Conservation (phyloP, 2,797 vertebrate genomes). For the Furcifer pardalis region DNA sequence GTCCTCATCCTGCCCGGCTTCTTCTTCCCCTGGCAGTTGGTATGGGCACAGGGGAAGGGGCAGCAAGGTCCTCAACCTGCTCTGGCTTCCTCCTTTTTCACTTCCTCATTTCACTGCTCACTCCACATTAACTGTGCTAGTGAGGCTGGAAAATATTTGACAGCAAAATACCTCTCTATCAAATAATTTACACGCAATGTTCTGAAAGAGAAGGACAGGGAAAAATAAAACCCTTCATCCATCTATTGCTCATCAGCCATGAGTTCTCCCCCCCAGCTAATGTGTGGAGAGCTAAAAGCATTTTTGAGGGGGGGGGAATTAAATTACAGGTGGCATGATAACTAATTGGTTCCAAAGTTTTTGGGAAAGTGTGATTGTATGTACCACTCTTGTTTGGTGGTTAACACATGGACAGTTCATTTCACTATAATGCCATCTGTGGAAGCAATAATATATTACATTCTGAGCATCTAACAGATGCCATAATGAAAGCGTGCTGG, state of each 20-base stretch:
- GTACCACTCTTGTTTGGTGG: slow-evolving; percentile 7
- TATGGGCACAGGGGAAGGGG: too few relatives aligned
- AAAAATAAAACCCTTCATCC: background rate
- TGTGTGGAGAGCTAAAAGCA: too few relatives aligned
- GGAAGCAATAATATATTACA: background rate
- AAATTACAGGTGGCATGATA: slow-evolving; percentile 2
- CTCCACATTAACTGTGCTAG: background rate
- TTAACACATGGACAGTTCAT: slow-evolving; percentile 4
- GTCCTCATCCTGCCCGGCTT: too few relatives aligned
- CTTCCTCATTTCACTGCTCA: background rate
- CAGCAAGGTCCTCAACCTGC: too few relatives aligned
- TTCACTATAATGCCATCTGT: slow-evolving; percentile 11
- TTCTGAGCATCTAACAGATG: background rate
- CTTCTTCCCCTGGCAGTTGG: too few relatives aligned
- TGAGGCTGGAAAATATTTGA: background rate
- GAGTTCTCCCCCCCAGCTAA: background rate
- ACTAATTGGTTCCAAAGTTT: slow-evolving; percentile 8
- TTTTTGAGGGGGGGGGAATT: background rate
- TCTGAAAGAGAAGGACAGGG: background rate
- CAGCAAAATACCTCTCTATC: background rate
- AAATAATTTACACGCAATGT: background rate
- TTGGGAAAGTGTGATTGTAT: slow-evolving; percentile 7
- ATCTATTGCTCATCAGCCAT: background rate
- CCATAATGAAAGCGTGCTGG: background rate
- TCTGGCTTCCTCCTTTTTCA: too few relatives aligned